Evolutionary conservation across 2,113 vertebrate genomes (phyloP).

Genomic region (Nannospalax galili): DNA sequence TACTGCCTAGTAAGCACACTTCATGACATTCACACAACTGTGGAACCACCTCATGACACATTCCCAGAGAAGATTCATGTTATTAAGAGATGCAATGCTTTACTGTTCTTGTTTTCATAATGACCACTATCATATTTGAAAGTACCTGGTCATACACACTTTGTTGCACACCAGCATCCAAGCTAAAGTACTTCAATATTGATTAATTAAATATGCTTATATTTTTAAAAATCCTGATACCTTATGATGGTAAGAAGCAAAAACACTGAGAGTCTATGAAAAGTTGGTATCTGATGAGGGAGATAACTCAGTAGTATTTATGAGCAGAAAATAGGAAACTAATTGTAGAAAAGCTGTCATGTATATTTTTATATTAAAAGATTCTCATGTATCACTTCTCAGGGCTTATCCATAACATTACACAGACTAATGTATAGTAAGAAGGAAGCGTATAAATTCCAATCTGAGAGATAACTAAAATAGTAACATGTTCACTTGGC

Average conservation of each 20-base stretch:
- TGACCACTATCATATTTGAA: background rate
- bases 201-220: background rate
- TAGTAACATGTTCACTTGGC: background rate
- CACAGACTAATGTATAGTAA: background rate
- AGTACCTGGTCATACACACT: background rate
- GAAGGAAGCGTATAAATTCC: background rate
- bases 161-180: background rate
- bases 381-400: background rate
- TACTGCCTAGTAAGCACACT: background rate
- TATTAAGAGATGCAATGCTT: background rate
- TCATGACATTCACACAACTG: background rate
- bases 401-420: background rate
- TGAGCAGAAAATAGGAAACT: background rate
- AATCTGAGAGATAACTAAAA: background rate
- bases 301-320: background rate
- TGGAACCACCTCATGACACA: background rate
- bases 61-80: background rate
- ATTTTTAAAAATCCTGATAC: background rate
- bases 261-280: background rate
- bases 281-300: background rate
- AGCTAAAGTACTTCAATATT: background rate
- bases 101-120: background rate
- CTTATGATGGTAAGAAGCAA: background rate
- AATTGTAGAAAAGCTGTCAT: background rate
- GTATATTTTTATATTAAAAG: background rate